Conservation (phyloP, 2,797 vertebrate species). For the Brotogeris chrysoptera region DNA sequence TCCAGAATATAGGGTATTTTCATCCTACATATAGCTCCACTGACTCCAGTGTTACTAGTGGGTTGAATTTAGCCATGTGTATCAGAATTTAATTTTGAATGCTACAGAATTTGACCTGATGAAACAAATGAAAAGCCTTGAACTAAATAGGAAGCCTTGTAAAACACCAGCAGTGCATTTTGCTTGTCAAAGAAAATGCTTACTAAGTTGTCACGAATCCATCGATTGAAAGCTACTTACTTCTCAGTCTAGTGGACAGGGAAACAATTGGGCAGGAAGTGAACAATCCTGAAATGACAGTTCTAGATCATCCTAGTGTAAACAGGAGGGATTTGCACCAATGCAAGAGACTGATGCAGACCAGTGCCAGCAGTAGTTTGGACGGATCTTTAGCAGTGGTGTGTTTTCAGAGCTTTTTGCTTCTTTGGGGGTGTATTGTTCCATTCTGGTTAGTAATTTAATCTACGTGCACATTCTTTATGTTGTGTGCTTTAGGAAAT, state of each 20-base stretch:
- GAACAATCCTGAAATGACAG: background rate
- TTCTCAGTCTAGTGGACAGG: constrained; percentile 42
- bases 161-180: constrained; percentile 22
- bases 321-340: background rate
- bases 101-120: background rate
- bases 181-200: constrained; percentile 42
- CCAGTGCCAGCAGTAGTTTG: background rate
- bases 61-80: background rate
- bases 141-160: background rate
- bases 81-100: background rate
- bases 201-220: constrained; percentile 40
- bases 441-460: background rate
- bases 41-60: background rate
- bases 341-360: background rate
- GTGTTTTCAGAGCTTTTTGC: background rate
- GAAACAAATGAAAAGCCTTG: constrained; percentile 19
- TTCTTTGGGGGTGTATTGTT: background rate
- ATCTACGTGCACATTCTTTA: background rate
- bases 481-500: background rate
- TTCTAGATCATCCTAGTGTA: constrained; percentile 13
- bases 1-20: background rate
- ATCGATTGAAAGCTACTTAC: constrained; percentile 36
- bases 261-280: constrained; percentile 34
- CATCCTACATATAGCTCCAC: background rate
- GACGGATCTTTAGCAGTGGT: background rate